Percentiles rank a stretch among this genome's conserved stretches.
Evolutionary conservation across 1,140 invertebrate genomes (phyloP).

Genomic region (Meloidogyne floridensis): DNA sequence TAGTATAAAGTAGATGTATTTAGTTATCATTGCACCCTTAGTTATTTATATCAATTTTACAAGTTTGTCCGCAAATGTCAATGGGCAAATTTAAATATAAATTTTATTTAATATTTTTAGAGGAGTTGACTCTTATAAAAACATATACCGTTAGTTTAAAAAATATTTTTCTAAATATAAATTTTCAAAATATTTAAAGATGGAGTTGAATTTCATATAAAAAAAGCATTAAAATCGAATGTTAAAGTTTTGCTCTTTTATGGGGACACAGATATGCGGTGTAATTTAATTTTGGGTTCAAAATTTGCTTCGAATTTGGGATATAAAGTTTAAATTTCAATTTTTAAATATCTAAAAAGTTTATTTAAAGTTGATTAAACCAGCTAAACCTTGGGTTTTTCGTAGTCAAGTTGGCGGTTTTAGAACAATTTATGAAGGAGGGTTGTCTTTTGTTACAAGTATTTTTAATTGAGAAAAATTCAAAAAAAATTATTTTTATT

Average conservation of each 20-base stretch:
- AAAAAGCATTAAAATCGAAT: constrained; percentile 60
- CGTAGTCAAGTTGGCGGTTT: constrained; percentile 63
- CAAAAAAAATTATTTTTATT: background rate
- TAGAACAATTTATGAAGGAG: constrained; percentile 63
- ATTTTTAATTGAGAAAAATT: background rate
- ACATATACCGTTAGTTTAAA: constrained; percentile 48
- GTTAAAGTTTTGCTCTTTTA: constrained; percentile 70
- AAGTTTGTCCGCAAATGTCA: too few species aligned
- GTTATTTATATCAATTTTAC: too few species aligned
- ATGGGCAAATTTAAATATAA: too few species aligned
- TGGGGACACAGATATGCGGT: constrained; percentile 72
- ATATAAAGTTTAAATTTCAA: constrained; percentile 37
- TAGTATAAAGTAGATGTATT: too few species aligned
- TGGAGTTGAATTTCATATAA: constrained; percentile 61
- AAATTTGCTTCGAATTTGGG: constrained; percentile 59
- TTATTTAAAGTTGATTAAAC: constrained; percentile 22
- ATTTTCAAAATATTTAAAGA: constrained; percentile 31
- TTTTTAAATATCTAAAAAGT: background rate
- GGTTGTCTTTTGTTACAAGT: constrained; percentile 59
- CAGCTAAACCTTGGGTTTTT: constrained; percentile 60
- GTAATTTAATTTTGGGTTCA: constrained; percentile 68
- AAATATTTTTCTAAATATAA: background rate
- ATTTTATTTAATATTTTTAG: constrained; percentile 42
- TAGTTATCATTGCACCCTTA: too few species aligned
- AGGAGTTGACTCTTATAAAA: constrained; percentile 57